Percentiles rank a stretch among this genome's conserved stretches.
phyloP scores from a whole-genome alignment of 2,113 vertebrate genomes.

The Madoqua kirkii region DNA sequence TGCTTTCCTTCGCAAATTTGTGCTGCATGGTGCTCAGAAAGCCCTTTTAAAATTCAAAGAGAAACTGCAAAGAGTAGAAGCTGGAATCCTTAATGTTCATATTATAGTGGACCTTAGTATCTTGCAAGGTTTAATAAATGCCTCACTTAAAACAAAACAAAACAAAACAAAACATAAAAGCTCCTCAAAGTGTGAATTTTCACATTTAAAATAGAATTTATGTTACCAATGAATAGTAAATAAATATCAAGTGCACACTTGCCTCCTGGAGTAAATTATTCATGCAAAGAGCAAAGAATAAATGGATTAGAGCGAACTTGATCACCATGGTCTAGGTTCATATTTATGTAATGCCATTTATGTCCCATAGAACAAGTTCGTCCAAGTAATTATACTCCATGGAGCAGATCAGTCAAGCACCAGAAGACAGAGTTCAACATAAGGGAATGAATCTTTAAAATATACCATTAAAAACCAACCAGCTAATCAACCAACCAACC shows the following conservation, averaged over 20 bases:
- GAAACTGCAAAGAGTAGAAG: not conserved
- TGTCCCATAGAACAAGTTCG: not conserved
- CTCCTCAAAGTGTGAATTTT: constrained; percentile 42
- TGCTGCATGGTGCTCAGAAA: not conserved
- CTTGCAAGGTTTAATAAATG: constrained; percentile 12
- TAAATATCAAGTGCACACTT: not conserved
- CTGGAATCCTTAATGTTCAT: not conserved
- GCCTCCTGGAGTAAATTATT: constrained; percentile 55
- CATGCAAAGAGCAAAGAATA: constrained; percentile 20
- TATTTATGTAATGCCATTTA: constrained; percentile 31
- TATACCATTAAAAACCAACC: not conserved
- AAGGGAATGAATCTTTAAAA: constrained; percentile 24
- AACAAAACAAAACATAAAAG: not conserved
- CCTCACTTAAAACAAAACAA: not conserved
- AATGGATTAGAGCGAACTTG: not conserved
- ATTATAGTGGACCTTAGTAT: not conserved
- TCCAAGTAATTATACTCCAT: not conserved
- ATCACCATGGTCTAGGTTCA: not conserved
- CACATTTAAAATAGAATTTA: constrained; percentile 30
- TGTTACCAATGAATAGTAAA: constrained; percentile 37
- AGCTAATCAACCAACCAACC: not conserved
- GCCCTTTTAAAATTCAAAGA: not conserved
- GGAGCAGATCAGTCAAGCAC: not conserved
- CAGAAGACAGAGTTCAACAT: not conserved
- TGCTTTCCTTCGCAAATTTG: not conserved